phyloP scores from a whole-genome alignment of 2,888 invertebrate genomes.

The Drosophila peninsularis region DNA sequence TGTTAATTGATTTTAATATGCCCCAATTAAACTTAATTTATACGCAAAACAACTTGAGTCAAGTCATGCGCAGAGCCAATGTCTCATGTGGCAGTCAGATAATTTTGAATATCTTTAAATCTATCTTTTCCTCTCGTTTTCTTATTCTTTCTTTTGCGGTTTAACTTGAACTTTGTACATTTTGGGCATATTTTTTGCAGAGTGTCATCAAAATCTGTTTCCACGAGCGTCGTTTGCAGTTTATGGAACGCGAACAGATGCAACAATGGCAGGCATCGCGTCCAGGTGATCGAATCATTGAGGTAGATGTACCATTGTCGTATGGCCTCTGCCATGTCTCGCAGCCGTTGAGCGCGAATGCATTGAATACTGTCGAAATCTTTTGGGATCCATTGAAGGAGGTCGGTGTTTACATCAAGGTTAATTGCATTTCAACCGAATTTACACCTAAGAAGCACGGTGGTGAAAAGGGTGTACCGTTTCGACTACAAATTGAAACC shows the following conservation, averaged over 20 bases:
- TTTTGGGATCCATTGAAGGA: slow-evolving; percentile 98
- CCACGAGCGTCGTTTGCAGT: slow-evolving; percentile 97
- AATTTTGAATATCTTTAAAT: slow-evolving; percentile 27
- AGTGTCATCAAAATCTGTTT: slow-evolving; percentile 96
- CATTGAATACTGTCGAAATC: slow-evolving; percentile 93
- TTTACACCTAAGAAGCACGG: slow-evolving; percentile 99
- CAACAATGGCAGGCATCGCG: slow-evolving; percentile 94
- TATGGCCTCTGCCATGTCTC: slow-evolving; percentile 95
- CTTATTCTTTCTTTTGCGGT: not conserved
- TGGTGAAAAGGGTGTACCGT: slow-evolving; percentile 98
- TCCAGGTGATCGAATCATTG: slow-evolving; percentile 96
- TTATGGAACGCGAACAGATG: slow-evolving; percentile 97
- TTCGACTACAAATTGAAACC: slow-evolving; percentile 97
- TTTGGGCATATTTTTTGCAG: slow-evolving; percentile 78
- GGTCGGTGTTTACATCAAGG: slow-evolving; percentile 97
- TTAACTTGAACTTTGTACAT: slow-evolving; percentile 38
- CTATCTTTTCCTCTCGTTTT: not conserved
- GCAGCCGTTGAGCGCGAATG: slow-evolving; percentile 88
- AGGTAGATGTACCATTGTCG: slow-evolving; percentile 96
- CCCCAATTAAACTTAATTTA: slow-evolving; percentile 78
- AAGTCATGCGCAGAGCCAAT: slow-evolving; percentile 20
- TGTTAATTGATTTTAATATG: slow-evolving; percentile 83
- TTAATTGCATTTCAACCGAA: slow-evolving; percentile 98
- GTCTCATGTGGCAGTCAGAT: slow-evolving; percentile 6
- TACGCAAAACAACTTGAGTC: slow-evolving; percentile 60